Evolutionary conservation across 2,888 invertebrate species (phyloP), one percentile per base, ranked within the genome.

Genomic region (Notocelia uddmanniana): DNA sequence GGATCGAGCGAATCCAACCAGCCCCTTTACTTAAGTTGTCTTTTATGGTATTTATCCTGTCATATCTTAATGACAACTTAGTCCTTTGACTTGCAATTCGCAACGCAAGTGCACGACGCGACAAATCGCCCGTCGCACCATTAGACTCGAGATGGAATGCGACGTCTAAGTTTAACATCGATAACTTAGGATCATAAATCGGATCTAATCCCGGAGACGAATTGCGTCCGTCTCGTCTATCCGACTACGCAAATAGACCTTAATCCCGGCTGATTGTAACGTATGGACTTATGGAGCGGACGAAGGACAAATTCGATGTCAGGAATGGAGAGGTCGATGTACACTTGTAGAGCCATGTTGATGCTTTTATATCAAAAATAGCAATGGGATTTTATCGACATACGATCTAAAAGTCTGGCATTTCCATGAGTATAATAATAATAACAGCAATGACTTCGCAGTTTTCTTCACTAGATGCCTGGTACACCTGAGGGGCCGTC

Each of bases 261-360:
- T 82, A 83, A 86, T 82, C 82, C 83, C 62, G 63, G 74, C 76
- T 85, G 86, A 87, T 89, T 85, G 88, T 88, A 84, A 89, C 80
- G 83, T 86, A 87, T 85, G 83, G 82, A 68, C 52, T 67, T 67
- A 59, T 23, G 37, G 50, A 23, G 71, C 77, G 75, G 77, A 74
- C 74, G 74, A 71, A 74, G 75, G 84, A 85, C 85, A 84, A 85
- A 86, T 88, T 88, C 81, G 81, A 72, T 48, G 71, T 55, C 71
- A 72, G 54, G 50, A 31, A 31, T 31, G 31, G 8, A 48, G 34
- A 64, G 52, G 64, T 64, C 64, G 52, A 54, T 54, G 64, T 37
- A 54, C 41, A 41, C 45, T 11, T 21, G 45, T 15, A 31, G 41
- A 15, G n/a, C 52, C 31, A 18, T 63, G 23, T 63, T 50, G 50